These are phyloP conservation scores for Thereva unica DNA, from an alignment of 2,888 invertebrate species.

Conservation along the genomic window DNA sequence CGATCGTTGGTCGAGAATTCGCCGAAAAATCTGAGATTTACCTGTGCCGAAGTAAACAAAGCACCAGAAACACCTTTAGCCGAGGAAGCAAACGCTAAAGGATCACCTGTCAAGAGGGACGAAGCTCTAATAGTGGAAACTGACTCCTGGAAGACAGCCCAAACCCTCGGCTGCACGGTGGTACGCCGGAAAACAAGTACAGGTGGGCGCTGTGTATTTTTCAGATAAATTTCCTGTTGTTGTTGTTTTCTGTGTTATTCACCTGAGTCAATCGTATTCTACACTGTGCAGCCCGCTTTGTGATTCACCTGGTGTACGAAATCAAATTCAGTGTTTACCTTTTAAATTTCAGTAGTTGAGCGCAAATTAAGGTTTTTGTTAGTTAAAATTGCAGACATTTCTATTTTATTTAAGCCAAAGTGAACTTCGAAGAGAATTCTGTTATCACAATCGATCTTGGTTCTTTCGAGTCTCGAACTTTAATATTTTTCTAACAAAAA, in stretches of 20 bases:
- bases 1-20: conserved; percentile 3
- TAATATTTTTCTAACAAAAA: too few species aligned
- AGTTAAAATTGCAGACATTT: neutral
- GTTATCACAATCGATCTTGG: too few species aligned
- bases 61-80: conserved; percentile 19
- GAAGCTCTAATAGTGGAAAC: conserved; percentile 43
- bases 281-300: too few species aligned
- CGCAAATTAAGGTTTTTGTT: neutral
- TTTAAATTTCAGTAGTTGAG: neutral
- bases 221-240: neutral
- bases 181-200: conserved; percentile 16
- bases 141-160: conserved; percentile 48
- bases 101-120: neutral
- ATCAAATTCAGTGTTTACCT: too few species aligned
- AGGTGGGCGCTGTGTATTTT: conserved; percentile 12
- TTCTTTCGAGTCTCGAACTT: too few species aligned
- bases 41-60: conserved; percentile 9
- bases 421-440: too few species aligned
- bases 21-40: conserved; percentile 16
- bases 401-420: too few species aligned
- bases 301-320: too few species aligned
- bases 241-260: conserved; percentile 3
- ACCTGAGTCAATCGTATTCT: too few species aligned
- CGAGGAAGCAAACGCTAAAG: neutral
- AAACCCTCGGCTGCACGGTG: neutral